phyloP scores from a whole-genome alignment of 2,888 invertebrate species.

The Ellobium chinense region DNA sequence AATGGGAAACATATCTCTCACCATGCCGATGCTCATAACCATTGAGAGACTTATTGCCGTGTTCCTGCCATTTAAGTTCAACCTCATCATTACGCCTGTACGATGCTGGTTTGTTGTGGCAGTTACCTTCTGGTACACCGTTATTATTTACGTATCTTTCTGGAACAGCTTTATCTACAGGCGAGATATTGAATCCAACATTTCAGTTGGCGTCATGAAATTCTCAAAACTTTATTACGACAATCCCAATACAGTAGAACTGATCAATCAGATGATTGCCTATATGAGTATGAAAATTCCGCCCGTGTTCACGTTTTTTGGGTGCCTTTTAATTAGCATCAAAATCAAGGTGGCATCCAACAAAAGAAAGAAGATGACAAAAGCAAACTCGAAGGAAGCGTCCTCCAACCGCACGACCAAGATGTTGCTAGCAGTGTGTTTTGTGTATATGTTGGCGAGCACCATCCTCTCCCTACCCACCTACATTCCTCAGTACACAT shows the following conservation, averaged over 20 bases:
- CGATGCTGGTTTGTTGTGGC: not conserved
- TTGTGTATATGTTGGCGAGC: no score
- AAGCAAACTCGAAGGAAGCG: no score
- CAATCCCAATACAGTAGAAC: not conserved
- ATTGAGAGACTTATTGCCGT: no score
- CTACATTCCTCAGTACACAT: not conserved
- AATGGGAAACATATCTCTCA: not conserved
- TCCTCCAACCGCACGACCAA: no score
- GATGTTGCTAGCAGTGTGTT: no score
- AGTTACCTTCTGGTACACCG: not conserved
- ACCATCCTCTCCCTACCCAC: not conserved
- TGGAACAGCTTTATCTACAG: not conserved
- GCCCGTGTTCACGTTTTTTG: not conserved
- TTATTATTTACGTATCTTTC: not conserved
- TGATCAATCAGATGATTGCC: not conserved
- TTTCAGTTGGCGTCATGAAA: not conserved
- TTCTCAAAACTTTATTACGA: not conserved
- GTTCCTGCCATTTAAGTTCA: constrained; percentile 1
- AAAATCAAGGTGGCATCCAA: not conserved
- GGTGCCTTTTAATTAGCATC: not conserved
- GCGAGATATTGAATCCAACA: not conserved
- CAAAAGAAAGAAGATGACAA: constrained; percentile 2
- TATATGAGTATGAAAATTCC: constrained; percentile 5
- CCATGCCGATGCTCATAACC: constrained; percentile 14
- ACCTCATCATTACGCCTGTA: not conserved